A percentile compares a stretch with the other conserved stretches of the same genome.
phyloP scores from a whole-genome alignment of 23 tunicate species.

The Trididemnum clinides region DNA sequence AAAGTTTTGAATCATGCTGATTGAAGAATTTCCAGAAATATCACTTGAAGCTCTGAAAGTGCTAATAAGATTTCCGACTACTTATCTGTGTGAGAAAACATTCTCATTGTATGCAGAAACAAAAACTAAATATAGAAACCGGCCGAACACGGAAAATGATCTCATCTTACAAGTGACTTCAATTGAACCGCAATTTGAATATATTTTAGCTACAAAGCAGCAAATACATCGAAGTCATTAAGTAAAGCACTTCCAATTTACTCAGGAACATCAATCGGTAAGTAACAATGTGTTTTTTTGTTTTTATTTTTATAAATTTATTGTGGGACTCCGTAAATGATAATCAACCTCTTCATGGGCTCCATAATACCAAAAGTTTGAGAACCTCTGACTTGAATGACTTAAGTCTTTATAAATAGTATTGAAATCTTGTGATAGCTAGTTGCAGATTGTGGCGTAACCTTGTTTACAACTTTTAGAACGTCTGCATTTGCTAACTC shows the following conservation, averaged over 20 bases:
- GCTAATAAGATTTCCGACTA: constrained; percentile 26
- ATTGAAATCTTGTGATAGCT: too few relatives aligned
- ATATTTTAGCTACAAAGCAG: neutral
- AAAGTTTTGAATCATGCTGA: constrained; percentile 27
- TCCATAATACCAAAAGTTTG: constrained; percentile 14
- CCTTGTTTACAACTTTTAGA: too few relatives aligned
- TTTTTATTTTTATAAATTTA: neutral
- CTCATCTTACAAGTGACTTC: constrained; percentile 24
- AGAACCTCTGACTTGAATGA: neutral
- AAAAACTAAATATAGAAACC: constrained; percentile 5
- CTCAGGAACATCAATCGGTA: constrained; percentile 13
- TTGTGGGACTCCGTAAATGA: constrained; percentile 9
- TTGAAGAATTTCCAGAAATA: constrained; percentile 31
- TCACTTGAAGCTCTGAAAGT: constrained; percentile 25
- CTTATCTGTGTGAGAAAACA: constrained; percentile 25
- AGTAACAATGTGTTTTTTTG: constrained; percentile 16
- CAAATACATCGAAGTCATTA: constrained; percentile 26
- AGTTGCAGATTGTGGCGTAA: too few relatives aligned
- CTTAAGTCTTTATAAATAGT: too few relatives aligned
- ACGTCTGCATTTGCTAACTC: too few relatives aligned
- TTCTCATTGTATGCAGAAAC: constrained; percentile 13
- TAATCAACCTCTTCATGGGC: constrained; percentile 20
- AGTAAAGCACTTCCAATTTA: constrained; percentile 22
- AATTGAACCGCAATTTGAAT: constrained; percentile 30
- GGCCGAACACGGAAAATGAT: constrained; percentile 19